A percentile compares a stretch with the other conserved stretches of the same genome.
Conservation (phyloP, 1,140 invertebrate genomes). For the Brachionus plicatilis region DNA sequence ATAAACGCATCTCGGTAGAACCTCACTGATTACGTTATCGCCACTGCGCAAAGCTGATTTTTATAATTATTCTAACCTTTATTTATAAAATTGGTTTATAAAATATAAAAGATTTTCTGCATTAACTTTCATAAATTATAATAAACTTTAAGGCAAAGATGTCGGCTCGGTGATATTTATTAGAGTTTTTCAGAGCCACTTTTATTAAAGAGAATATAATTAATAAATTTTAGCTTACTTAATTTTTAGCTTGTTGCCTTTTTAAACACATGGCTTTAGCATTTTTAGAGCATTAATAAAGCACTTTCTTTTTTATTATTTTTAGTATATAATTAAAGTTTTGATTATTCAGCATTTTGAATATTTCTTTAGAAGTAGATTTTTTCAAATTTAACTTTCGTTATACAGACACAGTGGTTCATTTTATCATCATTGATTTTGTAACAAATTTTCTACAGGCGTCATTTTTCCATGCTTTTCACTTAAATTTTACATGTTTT, state of each 20-base stretch:
- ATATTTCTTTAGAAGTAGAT: neutral
- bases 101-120: neutral
- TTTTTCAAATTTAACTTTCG: neutral
- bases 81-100: neutral
- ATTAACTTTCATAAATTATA: neutral
- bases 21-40: slow-evolving; percentile 60
- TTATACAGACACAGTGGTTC: neutral
- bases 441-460: neutral
- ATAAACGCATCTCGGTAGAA: slow-evolving; percentile 60
- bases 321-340: neutral
- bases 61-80: neutral
- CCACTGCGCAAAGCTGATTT: slow-evolving; percentile 58
- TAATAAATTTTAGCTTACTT: neutral
- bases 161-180: neutral
- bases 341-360: neutral
- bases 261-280: neutral
- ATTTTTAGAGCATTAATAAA: neutral
- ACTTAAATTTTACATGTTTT: neutral
- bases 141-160: neutral
- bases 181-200: neutral
- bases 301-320: neutral
- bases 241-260: neutral
- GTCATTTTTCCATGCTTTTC: neutral
- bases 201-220: neutral
- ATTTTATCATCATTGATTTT: neutral